Conservation (phyloP, 2,888 invertebrate genomes). For the Tenthredo mesomela region DNA sequence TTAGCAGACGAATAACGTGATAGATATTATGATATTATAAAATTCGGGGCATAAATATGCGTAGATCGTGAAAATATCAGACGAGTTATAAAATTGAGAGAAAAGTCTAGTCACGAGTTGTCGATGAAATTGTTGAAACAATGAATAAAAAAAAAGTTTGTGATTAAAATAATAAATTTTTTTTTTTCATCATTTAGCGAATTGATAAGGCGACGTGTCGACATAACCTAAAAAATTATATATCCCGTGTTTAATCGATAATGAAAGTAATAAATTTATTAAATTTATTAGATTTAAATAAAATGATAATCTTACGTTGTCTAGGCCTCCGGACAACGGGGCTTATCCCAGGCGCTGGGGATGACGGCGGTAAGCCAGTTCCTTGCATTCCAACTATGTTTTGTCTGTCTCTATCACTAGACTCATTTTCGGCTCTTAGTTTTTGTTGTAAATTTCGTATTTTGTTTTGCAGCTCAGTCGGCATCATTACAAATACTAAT, state of each 20-base stretch:
- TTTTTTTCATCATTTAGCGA: background rate
- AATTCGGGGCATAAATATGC: background rate
- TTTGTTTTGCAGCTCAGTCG: constrained; percentile 88
- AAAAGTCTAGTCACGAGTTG: background rate
- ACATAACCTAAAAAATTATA: constrained; percentile 54
- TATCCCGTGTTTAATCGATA: background rate
- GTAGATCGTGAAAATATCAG: background rate
- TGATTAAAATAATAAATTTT: background rate
- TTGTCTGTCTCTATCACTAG: constrained; percentile 81
- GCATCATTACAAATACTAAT: constrained; percentile 78
- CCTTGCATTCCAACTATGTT: constrained; percentile 76
- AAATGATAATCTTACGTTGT: constrained; percentile 81
- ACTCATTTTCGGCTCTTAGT: constrained; percentile 86
- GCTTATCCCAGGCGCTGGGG: constrained; percentile 77
- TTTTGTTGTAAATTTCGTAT: constrained; percentile 91
- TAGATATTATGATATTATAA: background rate
- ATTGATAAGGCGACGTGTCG: constrained; percentile 46
- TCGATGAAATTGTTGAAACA: background rate
- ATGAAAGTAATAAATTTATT: background rate
- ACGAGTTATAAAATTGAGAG: background rate
- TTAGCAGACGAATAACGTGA: background rate
- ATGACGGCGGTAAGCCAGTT: constrained; percentile 76
- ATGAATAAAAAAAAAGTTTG: background rate
- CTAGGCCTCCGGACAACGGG: constrained; percentile 81
- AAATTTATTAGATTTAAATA: background rate